phyloP scores from a whole-genome alignment of 2,797 vertebrate species.

The Strix occidentalis region DNA sequence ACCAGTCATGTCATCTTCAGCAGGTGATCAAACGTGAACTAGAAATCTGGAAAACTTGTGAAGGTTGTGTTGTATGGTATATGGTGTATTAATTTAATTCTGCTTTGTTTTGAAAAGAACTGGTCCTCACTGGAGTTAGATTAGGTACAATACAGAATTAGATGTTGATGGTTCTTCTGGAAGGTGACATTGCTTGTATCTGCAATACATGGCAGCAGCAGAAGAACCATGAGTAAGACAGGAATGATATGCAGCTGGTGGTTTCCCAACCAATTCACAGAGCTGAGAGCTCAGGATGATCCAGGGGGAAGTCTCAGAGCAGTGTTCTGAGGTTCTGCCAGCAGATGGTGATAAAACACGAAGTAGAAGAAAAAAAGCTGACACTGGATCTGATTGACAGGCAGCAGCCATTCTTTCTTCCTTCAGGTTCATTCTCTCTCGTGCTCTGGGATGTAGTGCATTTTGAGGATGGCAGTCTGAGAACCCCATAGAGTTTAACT shows the following conservation, averaged over 20 bases:
- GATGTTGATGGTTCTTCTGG: background rate
- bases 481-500: background rate
- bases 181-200: background rate
- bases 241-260: background rate
- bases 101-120: background rate
- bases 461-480: background rate
- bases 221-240: background rate
- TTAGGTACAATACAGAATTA: background rate
- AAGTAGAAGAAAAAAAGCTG: background rate
- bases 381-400: background rate
- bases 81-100: background rate
- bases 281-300: background rate
- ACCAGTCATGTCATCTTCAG: background rate
- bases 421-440: background rate
- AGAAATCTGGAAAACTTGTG: background rate
- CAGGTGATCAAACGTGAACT: background rate
- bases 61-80: background rate
- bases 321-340: background rate
- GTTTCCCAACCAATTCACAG: background rate
- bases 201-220: background rate
- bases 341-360: background rate
- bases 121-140: background rate
- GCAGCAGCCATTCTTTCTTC: background rate
- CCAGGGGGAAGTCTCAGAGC: background rate
- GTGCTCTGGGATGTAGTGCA: background rate